Base-by-base conservation (phyloP, 2,888 invertebrate genomes). In the Lamellibrachia columna region DNA sequence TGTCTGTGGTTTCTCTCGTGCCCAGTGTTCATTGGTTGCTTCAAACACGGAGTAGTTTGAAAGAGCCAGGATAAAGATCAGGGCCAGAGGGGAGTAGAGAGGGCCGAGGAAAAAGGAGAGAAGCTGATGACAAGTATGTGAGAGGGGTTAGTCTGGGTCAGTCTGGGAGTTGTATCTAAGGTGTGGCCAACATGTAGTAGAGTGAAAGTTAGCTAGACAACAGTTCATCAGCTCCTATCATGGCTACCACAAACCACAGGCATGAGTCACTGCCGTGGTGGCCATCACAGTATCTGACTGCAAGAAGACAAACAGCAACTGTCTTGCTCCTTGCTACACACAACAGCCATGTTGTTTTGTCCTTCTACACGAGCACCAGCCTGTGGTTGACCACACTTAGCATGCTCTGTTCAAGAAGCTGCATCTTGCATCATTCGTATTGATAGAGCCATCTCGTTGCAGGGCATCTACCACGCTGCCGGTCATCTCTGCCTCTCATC, bases 41-140 rank as follows among this genome's bases (percentile, higher is more conserved):
- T 75, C 75, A 75, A 75, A 75, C 75, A 22, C 75, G 15, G 22
- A 11, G 22, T 75, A 4, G 75, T 75, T 75, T 75, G 75, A 75
- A 75, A 15, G 22, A 6, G 75, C 22, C n/a, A 6, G 15, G 75
- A n/a, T 6, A 15, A 75, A n/a, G 75, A n/a, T 22, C 22, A n/a
- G 9, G 55, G 75, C 6, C 22, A 75, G 75, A 75, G 75, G 22
- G 75, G 75, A 75, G 75, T 75, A n/a, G 75, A 22, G 22, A 60
- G 60, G 75, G n/a, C 22, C 22, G 22, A 22, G 75, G 75, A 75
- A 75, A 15, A 75, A 75, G 75, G 75, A 75, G 75, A 40, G 75
- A 75, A 75, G 75, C 75, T 75, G 75, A 22, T 75, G 75, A 75
- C 75, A 75, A 75, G 75, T 75, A 75, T 22, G 75, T 75, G 75